Base-by-base conservation (phyloP, 2,888 invertebrate species). In the Acleris sparsana region DNA sequence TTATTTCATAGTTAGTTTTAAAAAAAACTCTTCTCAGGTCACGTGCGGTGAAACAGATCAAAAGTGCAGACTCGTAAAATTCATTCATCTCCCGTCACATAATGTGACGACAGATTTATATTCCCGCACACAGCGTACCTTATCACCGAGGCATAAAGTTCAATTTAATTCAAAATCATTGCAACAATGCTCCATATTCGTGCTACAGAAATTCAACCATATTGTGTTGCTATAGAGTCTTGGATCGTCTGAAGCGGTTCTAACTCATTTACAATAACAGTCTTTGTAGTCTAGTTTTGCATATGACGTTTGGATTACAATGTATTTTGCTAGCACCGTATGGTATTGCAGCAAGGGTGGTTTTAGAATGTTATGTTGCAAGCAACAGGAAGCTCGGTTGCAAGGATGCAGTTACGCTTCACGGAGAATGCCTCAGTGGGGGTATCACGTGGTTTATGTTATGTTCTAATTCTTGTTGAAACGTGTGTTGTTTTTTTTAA, bases 11-110 rank as follows among this genome's bases (percentile, higher is more conserved):
- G 3, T 39, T 13, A 11, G 39, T 39, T 39, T 39, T 39, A 3
- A 9, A 3, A 3, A 3, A n/a, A 3, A 44, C n/a, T n/a, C n/a
- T n/a, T n/a, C 18, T 20, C 49, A 49, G 11, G 20, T 4, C 17
- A 11, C 18, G 17, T 49, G 43, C 55, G 11, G 52, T 48, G 39
- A 39, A 39, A 39, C 13, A 62, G 53, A 55, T 62, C 62, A 55
- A 39, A 29, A 39, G 39, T 1, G 57, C 43, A 17, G 16, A 18
- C 49, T 55, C 58, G 55, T 60, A 60, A 51, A 55, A 39, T 29
- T 17, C 49, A 64, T 64, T 55, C 60, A 64, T 64, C 60, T 60
- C 44, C n/a, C 57, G 43, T 55, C 60, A 55, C 63, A 63, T 48
- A 49, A 60, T 58, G 58, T 33, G 22, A 39, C 53, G 58, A 58